Evolutionary conservation across 35 echinoderm and acorn worm species (phyloP).

Genomic region (Amphiura filiformis): DNA sequence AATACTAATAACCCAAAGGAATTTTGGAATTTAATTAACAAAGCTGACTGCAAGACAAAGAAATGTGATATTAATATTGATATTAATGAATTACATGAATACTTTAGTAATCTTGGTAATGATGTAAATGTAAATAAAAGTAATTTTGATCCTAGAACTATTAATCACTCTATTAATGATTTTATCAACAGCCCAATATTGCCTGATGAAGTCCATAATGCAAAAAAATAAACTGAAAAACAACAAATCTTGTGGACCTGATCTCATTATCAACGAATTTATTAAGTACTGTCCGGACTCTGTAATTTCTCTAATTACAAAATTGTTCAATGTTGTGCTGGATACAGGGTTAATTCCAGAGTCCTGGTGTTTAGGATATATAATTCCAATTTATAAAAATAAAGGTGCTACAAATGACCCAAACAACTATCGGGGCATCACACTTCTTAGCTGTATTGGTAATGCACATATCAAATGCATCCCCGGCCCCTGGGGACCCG

Average conservation of each 20-base stretch:
- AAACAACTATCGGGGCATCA: not conserved
- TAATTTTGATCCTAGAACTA: too few species aligned
- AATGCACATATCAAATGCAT: too few species aligned
- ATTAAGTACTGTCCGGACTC: not conserved
- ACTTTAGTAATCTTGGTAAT: not conserved
- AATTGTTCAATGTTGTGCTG: conserved; percentile 3
- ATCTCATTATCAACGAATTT: not conserved
- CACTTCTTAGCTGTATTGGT: not conserved
- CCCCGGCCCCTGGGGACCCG: too few species aligned
- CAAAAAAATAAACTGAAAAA: not conserved
- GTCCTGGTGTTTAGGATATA: not conserved
- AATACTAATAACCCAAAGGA: too few species aligned
- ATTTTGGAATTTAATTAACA: too few species aligned
- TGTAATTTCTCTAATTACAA: not conserved
- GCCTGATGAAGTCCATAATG: not conserved
- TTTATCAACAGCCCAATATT: too few species aligned
- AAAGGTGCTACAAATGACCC: not conserved
- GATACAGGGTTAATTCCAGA: not conserved
- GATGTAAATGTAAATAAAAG: too few species aligned
- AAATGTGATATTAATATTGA: too few species aligned
- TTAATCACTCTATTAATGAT: too few species aligned
- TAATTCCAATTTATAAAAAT: not conserved
- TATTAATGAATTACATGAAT: not conserved
- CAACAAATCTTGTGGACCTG: not conserved
- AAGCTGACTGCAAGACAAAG: too few species aligned